Evolutionary conservation across 2,797 vertebrate genomes (phyloP).

Genomic region (Aldrovandia affinis): DNA sequence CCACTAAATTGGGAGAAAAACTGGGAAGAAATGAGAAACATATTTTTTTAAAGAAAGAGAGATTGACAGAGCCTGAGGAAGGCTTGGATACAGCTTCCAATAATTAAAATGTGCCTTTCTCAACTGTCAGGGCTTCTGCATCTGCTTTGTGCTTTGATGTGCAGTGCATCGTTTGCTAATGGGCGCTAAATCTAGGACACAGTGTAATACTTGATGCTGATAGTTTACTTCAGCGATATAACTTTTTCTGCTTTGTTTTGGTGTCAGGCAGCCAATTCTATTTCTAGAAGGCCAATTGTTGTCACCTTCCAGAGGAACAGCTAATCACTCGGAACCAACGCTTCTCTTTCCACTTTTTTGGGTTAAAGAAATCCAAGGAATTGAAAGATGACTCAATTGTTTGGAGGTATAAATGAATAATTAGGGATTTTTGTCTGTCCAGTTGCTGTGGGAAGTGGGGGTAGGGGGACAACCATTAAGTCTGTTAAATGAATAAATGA

Average conservation of each 20-base stretch:
- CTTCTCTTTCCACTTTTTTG: neutral
- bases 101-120: neutral
- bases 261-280: conserved; percentile 1
- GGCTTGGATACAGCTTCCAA: neutral
- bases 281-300: neutral
- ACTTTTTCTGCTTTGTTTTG: neutral
- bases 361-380: neutral
- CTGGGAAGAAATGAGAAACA: too few relatives aligned
- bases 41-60: neutral
- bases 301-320: neutral
- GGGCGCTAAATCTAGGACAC: neutral
- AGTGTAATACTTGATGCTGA: neutral
- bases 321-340: neutral
- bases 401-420: too few relatives aligned
- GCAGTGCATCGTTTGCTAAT: neutral
- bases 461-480: neutral
- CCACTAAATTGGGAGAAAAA: too few relatives aligned
- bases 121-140: neutral
- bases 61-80: neutral
- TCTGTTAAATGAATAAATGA: neutral
- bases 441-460: too few relatives aligned
- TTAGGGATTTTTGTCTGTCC: neutral
- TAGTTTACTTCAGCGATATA: neutral
- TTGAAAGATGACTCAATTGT: neutral
- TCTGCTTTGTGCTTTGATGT: neutral